A percentile compares a stretch with the other conserved stretches of the same genome.
Conservation (phyloP, 2,888 invertebrate species). For the Drosophila macrospina region DNA sequence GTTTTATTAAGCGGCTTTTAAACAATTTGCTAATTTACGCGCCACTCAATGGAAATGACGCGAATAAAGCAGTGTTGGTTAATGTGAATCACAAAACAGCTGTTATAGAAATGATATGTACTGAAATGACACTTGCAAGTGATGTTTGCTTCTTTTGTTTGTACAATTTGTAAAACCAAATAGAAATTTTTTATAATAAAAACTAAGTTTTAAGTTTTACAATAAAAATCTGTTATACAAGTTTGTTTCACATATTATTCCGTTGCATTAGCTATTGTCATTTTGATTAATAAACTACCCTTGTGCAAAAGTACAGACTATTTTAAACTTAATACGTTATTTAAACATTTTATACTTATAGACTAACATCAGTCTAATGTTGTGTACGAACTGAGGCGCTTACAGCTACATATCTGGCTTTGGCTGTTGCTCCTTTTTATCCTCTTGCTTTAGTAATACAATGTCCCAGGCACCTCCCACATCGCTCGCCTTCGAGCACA, state of each 20-base stretch:
- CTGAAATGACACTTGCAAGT: slow-evolving; percentile 28
- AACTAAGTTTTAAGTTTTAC: no score
- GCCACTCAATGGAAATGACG: slow-evolving; percentile 57
- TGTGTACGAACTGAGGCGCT: slow-evolving; percentile 28
- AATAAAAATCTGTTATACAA: not conserved
- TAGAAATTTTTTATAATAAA: no score
- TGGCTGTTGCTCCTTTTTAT: slow-evolving; percentile 14
- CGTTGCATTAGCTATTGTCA: slow-evolving; percentile 9
- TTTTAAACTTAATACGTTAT: slow-evolving; percentile 58
- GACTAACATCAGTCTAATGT: slow-evolving; percentile 64
- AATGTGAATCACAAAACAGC: slow-evolving; percentile 26
- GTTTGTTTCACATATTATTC: not conserved
- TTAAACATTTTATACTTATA: slow-evolving; percentile 38
- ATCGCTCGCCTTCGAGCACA: slow-evolving; percentile 87
- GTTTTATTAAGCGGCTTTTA: slow-evolving; percentile 30
- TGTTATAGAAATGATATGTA: slow-evolving; percentile 4
- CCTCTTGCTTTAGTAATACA: slow-evolving; percentile 38
- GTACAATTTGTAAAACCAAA: no score
- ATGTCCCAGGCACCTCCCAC: slow-evolving; percentile 80
- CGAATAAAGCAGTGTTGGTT: slow-evolving; percentile 36
- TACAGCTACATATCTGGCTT: slow-evolving; percentile 55
- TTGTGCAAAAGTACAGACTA: slow-evolving; percentile 59
- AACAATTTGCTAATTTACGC: slow-evolving; percentile 53
- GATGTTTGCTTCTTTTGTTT: not conserved
- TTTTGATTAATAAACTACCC: slow-evolving; percentile 1